Evolutionary conservation across 2,888 invertebrate species (phyloP), one percentile per base, ranked within the genome.

Genomic region (Spisula subtruncata): DNA sequence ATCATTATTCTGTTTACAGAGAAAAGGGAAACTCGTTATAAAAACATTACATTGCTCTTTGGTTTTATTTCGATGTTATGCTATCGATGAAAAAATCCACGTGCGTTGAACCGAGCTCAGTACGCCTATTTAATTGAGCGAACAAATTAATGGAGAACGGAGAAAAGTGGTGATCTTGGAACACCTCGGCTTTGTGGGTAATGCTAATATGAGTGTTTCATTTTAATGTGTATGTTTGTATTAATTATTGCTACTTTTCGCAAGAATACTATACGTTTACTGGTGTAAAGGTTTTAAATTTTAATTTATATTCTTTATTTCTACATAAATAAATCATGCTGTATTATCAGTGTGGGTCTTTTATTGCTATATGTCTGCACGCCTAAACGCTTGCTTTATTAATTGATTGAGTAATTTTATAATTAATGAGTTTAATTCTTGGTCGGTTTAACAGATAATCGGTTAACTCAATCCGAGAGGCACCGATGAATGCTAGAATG

Each of bases 21-120:
- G 75, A 85, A 75, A 56, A 18, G 51, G 85, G 85, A 85, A 85
- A 56, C 80, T 85, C 85, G 56, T 85, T 85, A 85, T 48, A 79
- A 75, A 75, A 41, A 85, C 56, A 29, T 85, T 85, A 35, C 84
- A 84, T 75, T 84, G 84, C 84, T 75, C 51, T 83, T 84, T 75
- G 75, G 32, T 75, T 75, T 35, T 75, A 8, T 75, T 32, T 35
- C 14, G 35, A 75, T 75, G n/a, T 6, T 29, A 29, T 29, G 71
- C 32, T 71, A 16, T 25, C 71, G 25, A 71, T 71, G 25, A 71
- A 41, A 60, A n/a, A 60, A 75, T 4, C 18, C 25, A 35, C 14
- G 75, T 32, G 75, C 35, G 75, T 35, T 75, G 41, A 41, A 41
- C 41, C 8, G 41, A 41, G 41, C 41, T 41, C n/a, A 41, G 41